A percentile compares a stretch with the other conserved stretches of the same genome.
These are phyloP conservation scores for Thera britannica DNA, from an alignment of 2,888 invertebrate species.

Conservation along the genomic window DNA sequence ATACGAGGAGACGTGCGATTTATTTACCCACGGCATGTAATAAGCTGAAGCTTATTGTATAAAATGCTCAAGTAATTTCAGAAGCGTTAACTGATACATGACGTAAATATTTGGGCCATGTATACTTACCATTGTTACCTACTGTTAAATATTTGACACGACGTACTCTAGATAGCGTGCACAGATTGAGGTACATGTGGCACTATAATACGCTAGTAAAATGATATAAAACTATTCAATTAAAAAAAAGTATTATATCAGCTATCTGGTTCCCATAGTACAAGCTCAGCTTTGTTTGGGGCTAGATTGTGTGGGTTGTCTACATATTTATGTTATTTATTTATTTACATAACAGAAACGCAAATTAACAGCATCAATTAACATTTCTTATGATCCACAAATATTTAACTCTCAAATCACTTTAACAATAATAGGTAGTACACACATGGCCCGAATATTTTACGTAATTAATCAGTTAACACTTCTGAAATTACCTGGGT, in stretches of 20 bases:
- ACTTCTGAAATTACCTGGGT: slow-evolving; percentile 15
- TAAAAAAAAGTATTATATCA: too few relatives aligned
- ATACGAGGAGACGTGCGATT: too few relatives aligned
- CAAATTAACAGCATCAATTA: not conserved
- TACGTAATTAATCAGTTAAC: slow-evolving; percentile 20
- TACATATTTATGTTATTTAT: too few relatives aligned
- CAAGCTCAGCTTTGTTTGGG: too few relatives aligned
- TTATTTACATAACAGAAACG: not conserved
- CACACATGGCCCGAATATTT: slow-evolving; percentile 21
- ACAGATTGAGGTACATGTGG: too few relatives aligned
- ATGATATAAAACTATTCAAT: too few relatives aligned
- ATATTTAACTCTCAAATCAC: slow-evolving; percentile 4
- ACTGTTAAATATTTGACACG: slow-evolving; percentile 13
- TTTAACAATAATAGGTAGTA: slow-evolving; percentile 4
- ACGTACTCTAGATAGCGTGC: too few relatives aligned
- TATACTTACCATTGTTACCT: not conserved
- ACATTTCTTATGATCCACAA: slow-evolving; percentile 4
- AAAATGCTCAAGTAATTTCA: slow-evolving; percentile 15
- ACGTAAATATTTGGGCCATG: slow-evolving; percentile 22
- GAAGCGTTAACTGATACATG: slow-evolving; percentile 19
- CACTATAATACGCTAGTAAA: too few relatives aligned
- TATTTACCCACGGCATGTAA: slow-evolving; percentile 5
- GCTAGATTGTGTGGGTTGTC: too few relatives aligned
- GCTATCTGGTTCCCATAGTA: too few relatives aligned
- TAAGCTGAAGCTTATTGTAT: slow-evolving; percentile 5